Base-by-base conservation (phyloP, 2,797 vertebrate species). In the Poeciliopsis presidionis region DNA sequence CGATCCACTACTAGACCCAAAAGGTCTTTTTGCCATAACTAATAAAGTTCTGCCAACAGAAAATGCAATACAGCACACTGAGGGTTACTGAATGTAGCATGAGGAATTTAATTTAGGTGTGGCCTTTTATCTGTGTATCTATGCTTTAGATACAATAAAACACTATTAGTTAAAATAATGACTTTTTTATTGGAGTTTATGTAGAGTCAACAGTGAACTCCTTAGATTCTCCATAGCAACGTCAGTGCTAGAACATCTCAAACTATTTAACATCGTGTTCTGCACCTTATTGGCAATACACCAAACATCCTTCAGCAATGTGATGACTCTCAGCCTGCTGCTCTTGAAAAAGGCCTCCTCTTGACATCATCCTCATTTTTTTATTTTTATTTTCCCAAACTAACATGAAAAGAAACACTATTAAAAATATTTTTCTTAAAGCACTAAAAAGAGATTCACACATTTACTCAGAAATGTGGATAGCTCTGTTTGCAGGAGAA, bases 291-390 rank as follows among this genome's bases (percentile, higher is more conserved):
- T 63, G 81, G 86, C 72, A 53, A 22, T 2, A 8, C 9, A 61
- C 81, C 81, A 81, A 20, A 25, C 49, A 59, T 41, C 67, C 55
- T 63, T 82, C 74, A 81, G 75, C 65, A 74, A 57, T 55, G 46
- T 76, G 72, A 78, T 61, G 69, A 75, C 76, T 75, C 36, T 84
- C 72, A 75, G 75, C 20, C 65, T 43, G 28, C 51, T 55, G 45
- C 18, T 79, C 81, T 57, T 33, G 74, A 71, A 41, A 79, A 86
- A 74, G 47, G 73, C 67, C 36, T 77, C 74, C 51, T 28, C 30
- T n/a, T 39, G 16, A 25, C 5, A 7, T 53, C 20, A 70, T 45
- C 12, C 28, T 30, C 12, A 4, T 65, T 18, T 18, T 39, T 36
- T 16, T 36, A 5, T 71, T 45, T 75, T 78, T 30, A 30, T 30